A percentile compares a stretch with the other conserved stretches of the same genome.
Evolutionary conservation across 2,888 invertebrate genomes (phyloP).

Genomic region (Drosophila barbarae): DNA sequence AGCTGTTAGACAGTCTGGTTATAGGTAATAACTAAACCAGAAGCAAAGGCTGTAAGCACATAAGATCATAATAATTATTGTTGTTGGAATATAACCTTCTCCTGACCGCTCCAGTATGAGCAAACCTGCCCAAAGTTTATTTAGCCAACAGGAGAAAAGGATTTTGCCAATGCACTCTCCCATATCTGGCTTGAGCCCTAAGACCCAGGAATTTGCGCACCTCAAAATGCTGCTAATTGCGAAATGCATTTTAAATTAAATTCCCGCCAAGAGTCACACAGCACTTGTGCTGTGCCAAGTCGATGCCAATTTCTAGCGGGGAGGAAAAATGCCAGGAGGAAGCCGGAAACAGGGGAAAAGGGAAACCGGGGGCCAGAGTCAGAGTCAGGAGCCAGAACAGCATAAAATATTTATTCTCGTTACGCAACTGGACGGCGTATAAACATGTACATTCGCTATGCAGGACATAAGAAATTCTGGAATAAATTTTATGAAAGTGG

Average conservation of each 20-base stretch:
- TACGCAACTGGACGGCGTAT: conserved; percentile 1
- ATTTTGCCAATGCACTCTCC: background rate
- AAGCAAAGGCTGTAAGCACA: background rate
- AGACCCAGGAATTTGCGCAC: conserved; percentile 11
- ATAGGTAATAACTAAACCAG: conserved; percentile 1
- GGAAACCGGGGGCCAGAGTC: background rate
- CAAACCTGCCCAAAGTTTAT: background rate
- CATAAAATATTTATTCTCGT: conserved; percentile 27
- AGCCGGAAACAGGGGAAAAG: background rate
- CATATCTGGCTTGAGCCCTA: background rate
- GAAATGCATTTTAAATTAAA: conserved; percentile 16
- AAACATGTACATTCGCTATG: conserved; percentile 15
- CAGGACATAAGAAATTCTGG: conserved; percentile 24
- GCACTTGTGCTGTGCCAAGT: conserved; percentile 3
- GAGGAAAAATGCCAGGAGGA: no score
- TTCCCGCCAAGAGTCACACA: background rate
- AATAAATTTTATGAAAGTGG: conserved; percentile 27
- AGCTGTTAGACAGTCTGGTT: background rate
- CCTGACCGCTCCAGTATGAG: background rate
- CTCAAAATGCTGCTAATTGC: conserved; percentile 15
- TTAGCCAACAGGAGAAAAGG: background rate
- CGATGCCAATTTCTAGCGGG: conserved; percentile 6
- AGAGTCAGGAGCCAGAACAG: background rate
- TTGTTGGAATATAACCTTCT: background rate
- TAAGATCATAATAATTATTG: background rate